Base-by-base conservation (phyloP, 2,888 invertebrate genomes). In the Troides aeacus region DNA sequence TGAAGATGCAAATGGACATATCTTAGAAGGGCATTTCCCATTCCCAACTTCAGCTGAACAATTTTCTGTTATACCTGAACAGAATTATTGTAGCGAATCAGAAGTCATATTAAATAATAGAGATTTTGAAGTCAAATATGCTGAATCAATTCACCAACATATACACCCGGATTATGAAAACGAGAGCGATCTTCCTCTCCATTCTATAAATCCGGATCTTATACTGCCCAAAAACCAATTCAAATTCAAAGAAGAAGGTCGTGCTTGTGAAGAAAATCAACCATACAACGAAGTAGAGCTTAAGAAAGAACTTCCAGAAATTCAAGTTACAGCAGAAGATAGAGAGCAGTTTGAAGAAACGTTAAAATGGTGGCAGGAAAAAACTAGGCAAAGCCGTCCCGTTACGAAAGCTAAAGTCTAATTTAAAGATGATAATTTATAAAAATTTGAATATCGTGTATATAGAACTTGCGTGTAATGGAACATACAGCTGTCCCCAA, bases 351-450 rank as follows among this genome's bases (percentile, higher is more conserved):
- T 92, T 76, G 93, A 93, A 72, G 93, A 93, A 74, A 92, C 92
- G 2, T 76, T 93, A 17, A 93, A 92, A 75, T 93, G 93, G 93
- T 93, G 93, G 93, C 92, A 93, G 74, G 90, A 92, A 74, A 92
- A 92, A 75, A 92, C 91, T 3, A 85, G 85, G 75, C 87, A 85
- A 79, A 81, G 83, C 21, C 86, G 86, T 74, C 79, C 84, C 17
- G 64, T 84, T 62, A 72, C 77, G 70, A 87, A 84, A 75, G 78
- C 66, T 67, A 80, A 78, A 50, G 79, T 75, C 17, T 72, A 75
- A 73, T 63, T 12, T 56, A 36, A 67, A 58, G 39, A n/a, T 75
- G 68, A 70, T 30, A 72, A 67, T 46, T 62, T 68, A 66, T 65
- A 59, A 59, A 53, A 58, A 63, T 68, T 72, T 63, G 64, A 84